Conservation (phyloP, 2,888 invertebrate species). For the Pristionchus arcanus region DNA sequence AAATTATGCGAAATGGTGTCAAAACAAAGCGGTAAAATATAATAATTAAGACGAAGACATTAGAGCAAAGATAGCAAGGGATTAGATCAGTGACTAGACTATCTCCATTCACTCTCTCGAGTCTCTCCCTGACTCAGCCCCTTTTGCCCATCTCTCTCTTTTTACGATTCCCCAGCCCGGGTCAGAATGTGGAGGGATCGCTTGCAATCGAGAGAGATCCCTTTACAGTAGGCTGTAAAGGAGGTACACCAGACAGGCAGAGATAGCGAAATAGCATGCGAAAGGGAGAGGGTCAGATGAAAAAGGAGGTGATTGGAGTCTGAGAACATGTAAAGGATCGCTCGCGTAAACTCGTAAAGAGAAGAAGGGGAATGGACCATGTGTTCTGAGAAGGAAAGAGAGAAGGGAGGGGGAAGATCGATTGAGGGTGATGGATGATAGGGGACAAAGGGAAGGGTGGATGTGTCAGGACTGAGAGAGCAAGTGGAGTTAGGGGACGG, state of each 20-base stretch:
- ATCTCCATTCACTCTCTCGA: not conserved
- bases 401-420: not conserved
- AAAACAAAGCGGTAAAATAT: not conserved
- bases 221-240: constrained; percentile 59
- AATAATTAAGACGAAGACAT: not conserved
- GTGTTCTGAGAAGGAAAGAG: constrained; percentile 24
- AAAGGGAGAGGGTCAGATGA: not conserved
- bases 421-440: not conserved
- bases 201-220: not conserved
- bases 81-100: not conserved
- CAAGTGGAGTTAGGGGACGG: not conserved
- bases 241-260: constrained; percentile 56
- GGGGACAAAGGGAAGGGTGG: constrained; percentile 24
- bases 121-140: constrained; percentile 7
- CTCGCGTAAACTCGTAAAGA: not conserved
- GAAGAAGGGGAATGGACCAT: constrained; percentile 23
- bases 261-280: constrained; percentile 46
- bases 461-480: not conserved
- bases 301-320: not conserved
- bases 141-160: not conserved
- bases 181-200: not conserved
- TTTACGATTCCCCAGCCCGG: not conserved
- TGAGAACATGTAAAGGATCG: constrained; percentile 47
- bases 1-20: not conserved
- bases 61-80: not conserved